Evolutionary conservation across 2,888 invertebrate genomes (phyloP).

Genomic region (Calephelis perditalis): DNA sequence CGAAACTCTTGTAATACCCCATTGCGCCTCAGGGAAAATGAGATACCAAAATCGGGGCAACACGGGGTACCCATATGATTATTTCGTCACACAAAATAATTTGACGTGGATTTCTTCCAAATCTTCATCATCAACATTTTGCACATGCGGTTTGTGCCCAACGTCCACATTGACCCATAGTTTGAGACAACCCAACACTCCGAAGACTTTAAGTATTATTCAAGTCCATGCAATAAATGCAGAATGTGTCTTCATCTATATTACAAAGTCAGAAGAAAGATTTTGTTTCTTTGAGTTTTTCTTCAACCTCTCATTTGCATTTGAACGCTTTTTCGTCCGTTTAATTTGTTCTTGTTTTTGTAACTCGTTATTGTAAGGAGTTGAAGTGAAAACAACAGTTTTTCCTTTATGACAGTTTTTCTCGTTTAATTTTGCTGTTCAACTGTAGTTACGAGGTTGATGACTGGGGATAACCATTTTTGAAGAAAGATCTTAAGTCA

Average conservation of each 20-base stretch:
- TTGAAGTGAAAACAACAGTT: conserved; percentile 32
- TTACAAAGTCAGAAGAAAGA: conserved; percentile 22
- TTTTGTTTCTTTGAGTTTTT: conserved; percentile 19
- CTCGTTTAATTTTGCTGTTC: conserved; percentile 27
- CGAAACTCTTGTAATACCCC: too few relatives aligned
- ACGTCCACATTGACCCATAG: conserved; percentile 24
- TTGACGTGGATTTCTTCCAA: conserved; percentile 19
- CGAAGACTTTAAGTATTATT: conserved; percentile 26
- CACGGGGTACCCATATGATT: neutral
- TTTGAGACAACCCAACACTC: conserved; percentile 28
- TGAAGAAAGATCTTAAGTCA: conserved; percentile 21
- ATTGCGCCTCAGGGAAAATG: neutral
- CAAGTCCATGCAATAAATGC: conserved; percentile 18
- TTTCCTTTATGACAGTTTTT: conserved; percentile 30
- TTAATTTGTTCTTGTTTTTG: conserved; percentile 29
- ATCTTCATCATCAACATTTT: conserved; percentile 31
- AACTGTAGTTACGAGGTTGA: conserved; percentile 23
- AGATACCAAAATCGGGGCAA: conserved; percentile 18
- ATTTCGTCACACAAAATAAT: conserved; percentile 21
- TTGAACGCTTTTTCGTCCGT: conserved; percentile 27
- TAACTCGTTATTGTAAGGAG: conserved; percentile 30
- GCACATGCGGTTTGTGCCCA: conserved; percentile 33
- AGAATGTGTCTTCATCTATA: conserved; percentile 5
- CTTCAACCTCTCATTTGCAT: conserved; percentile 24
- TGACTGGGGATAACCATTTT: conserved; percentile 25